phyloP scores from a whole-genome alignment of 2,888 invertebrate genomes.

The Brenthis ino region DNA sequence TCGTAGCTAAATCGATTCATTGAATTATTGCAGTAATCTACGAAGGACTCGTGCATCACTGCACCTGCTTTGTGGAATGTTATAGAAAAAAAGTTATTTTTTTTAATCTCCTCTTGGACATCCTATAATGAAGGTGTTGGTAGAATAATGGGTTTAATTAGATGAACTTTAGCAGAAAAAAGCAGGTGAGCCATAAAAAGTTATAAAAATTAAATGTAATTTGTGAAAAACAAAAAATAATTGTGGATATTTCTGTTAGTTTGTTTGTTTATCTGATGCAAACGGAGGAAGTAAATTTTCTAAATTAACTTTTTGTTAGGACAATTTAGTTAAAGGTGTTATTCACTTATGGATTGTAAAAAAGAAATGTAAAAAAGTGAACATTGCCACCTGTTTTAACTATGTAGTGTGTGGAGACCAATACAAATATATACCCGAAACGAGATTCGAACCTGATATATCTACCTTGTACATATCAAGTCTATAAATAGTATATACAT shows the following conservation, averaged over 20 bases:
- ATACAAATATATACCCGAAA: no score
- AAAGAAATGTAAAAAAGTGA: no score
- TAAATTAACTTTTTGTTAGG: background rate
- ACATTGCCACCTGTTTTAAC: no score
- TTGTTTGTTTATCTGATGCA: constrained; percentile 13
- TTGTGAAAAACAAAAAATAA: constrained; percentile 16
- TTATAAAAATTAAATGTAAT: constrained; percentile 9
- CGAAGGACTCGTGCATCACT: constrained; percentile 8
- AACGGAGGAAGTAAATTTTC: background rate
- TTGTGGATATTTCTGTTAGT: background rate
- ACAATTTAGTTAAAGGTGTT: constrained; percentile 13
- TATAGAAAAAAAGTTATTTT: constrained; percentile 7
- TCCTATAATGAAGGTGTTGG: constrained; percentile 29
- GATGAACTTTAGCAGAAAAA: constrained; percentile 13
- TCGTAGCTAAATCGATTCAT: constrained; percentile 3
- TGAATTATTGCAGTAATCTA: constrained; percentile 16
- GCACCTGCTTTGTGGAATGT: constrained; percentile 32
- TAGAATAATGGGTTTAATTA: constrained; percentile 16
- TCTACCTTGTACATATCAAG: no score
- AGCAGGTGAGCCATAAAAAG: constrained; percentile 16
- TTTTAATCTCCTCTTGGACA: constrained; percentile 16
- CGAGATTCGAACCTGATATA: no score
- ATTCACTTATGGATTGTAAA: no score
- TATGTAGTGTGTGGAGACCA: no score
- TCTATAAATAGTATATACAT: no score